Conservation (phyloP, 1,140 invertebrate genomes). For the Atta colombica region DNA sequence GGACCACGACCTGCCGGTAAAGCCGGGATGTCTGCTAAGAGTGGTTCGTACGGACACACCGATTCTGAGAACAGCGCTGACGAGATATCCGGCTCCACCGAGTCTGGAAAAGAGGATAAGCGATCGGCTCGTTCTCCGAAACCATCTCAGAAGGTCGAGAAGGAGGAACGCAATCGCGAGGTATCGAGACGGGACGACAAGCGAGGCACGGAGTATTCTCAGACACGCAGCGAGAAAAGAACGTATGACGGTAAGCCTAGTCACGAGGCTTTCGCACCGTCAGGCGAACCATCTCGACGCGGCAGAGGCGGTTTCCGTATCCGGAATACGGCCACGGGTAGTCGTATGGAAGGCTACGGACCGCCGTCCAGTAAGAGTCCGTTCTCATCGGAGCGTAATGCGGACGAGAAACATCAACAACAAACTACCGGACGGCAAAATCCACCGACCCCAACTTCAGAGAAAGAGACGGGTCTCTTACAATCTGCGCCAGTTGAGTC, state of each 20-base stretch:
- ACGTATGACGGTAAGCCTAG: conserved; percentile 82
- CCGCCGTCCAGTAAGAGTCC: conserved; percentile 92
- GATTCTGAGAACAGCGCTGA: conserved; percentile 89
- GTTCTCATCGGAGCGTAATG: conserved; percentile 86
- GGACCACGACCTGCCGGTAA: conserved; percentile 76
- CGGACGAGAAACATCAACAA: conserved; percentile 77
- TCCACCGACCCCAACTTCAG: conserved; percentile 74
- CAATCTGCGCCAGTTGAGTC: conserved; percentile 80
- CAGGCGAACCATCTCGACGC: conserved; percentile 93
- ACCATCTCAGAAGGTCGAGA: conserved; percentile 86
- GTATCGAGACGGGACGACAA: conserved; percentile 82
- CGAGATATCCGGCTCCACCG: conserved; percentile 86
- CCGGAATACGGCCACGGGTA: conserved; percentile 85
- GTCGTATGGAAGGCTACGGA: conserved; percentile 91
- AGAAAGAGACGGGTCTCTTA: conserved; percentile 81
- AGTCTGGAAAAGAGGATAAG: conserved; percentile 86
- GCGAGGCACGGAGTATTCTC: conserved; percentile 75
- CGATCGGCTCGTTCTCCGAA: conserved; percentile 84
- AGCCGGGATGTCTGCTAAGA: conserved; percentile 80
- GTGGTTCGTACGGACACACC: conserved; percentile 85
- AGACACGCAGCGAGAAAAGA: conserved; percentile 79
- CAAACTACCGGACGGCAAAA: conserved; percentile 81
- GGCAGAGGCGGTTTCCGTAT: conserved; percentile 89
- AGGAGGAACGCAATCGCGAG: conserved; percentile 88
- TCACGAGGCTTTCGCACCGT: conserved; percentile 91